phyloP scores from a whole-genome alignment of 2,797 vertebrate species.

The Malurus splendens region DNA sequence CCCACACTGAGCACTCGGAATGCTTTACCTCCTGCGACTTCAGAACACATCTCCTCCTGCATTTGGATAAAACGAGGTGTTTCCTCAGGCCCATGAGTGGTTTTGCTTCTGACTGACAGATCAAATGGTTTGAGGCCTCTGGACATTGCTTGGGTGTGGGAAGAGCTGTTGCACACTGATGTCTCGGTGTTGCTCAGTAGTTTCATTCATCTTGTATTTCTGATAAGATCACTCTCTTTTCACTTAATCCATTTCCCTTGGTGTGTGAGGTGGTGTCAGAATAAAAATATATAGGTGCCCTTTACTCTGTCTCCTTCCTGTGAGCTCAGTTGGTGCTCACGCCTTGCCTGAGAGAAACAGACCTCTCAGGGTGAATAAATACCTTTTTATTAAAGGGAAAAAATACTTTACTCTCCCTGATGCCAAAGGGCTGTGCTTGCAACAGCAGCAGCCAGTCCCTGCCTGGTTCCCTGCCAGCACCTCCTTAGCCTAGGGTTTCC shows the following conservation, averaged over 20 bases:
- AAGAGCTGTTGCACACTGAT: background rate
- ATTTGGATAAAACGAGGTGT: background rate
- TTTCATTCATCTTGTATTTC: background rate
- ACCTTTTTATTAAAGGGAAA: background rate
- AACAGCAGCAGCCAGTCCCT: background rate
- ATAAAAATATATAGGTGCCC: background rate
- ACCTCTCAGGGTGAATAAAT: background rate
- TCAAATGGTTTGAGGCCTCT: background rate
- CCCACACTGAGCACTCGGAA: background rate
- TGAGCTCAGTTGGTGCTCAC: background rate
- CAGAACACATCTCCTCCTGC: background rate
- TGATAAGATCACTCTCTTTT: background rate
- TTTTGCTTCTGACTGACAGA: background rate
- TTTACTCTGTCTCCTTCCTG: background rate
- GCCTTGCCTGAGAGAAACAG: background rate
- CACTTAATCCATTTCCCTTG: background rate
- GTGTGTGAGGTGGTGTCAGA: background rate
- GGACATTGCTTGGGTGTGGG: background rate
- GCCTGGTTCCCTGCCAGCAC: background rate
- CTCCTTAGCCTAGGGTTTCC: background rate
- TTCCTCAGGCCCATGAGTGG: background rate
- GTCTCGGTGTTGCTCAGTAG: background rate
- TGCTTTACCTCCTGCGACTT: accelerated
- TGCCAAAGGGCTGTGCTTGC: background rate
- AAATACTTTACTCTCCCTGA: background rate